Evolutionary conservation across 2,888 invertebrate species (phyloP).

Genomic region (Aphidoletes aphidimyza): DNA sequence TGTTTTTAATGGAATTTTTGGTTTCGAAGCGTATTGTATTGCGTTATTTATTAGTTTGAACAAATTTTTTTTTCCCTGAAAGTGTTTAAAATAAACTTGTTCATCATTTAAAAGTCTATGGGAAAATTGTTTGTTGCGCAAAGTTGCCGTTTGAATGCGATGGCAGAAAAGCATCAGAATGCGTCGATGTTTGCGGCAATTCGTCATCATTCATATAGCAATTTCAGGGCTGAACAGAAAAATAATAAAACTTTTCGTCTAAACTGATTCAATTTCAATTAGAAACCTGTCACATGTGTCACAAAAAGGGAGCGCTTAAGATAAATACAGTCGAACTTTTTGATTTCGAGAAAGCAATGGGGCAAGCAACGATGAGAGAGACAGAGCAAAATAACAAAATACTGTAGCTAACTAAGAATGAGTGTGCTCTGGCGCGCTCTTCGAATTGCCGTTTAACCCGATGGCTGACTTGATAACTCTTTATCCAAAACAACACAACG

Average conservation of each 20-base stretch:
- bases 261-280: slow-evolving; percentile 49
- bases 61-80: neutral
- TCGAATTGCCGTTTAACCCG: neutral
- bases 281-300: slow-evolving; percentile 50
- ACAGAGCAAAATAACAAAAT: too few species aligned
- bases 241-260: slow-evolving; percentile 22
- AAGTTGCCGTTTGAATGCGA: slow-evolving; percentile 2
- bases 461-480: slow-evolving; percentile 41
- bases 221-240: neutral
- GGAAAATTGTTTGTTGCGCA: neutral
- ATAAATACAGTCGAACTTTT: slow-evolving; percentile 33
- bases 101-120: neutral
- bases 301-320: slow-evolving; percentile 46
- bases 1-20: too few species aligned
- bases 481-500: neutral
- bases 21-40: too few species aligned
- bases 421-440: too few species aligned
- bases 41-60: neutral
- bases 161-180: neutral
- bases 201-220: neutral
- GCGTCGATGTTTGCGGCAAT: slow-evolving; percentile 15
- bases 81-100: slow-evolving; percentile 23
- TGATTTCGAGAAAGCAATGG: neutral
- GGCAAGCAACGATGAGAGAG: neutral
- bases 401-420: too few species aligned